Evolutionary conservation across 2,797 vertebrate genomes (phyloP).

Genomic region (Clarias platycephalus): DNA sequence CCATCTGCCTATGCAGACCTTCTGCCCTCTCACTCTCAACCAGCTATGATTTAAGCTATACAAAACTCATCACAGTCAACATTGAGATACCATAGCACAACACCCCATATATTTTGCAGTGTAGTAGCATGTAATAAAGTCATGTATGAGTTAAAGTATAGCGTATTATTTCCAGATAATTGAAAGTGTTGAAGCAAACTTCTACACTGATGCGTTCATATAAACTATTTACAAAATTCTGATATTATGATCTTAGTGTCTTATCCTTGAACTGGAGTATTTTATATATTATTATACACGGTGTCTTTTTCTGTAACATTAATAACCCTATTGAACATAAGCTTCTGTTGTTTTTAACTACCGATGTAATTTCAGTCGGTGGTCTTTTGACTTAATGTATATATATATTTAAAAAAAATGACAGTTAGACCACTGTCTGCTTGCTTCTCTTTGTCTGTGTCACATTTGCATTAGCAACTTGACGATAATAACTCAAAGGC

Average conservation of each 20-base stretch:
- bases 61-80: not conserved
- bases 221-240: not conserved
- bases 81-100: not conserved
- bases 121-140: conserved; percentile 3
- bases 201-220: not conserved
- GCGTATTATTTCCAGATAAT: not conserved
- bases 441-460: conserved; percentile 26
- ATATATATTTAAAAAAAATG: not conserved
- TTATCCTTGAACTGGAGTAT: not conserved
- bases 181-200: not conserved
- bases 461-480: conserved; percentile 40
- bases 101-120: not conserved
- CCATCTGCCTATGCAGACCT: not conserved
- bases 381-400: conserved; percentile 23
- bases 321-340: not conserved
- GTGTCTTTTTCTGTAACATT: not conserved
- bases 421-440: conserved; percentile 33
- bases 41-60: not conserved
- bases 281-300: not conserved
- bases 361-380: conserved; percentile 4
- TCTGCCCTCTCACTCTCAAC: not conserved
- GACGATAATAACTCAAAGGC: conserved; percentile 16
- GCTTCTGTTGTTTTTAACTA: not conserved
- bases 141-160: not conserved
- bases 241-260: not conserved